A percentile compares a stretch with the other conserved stretches of the same genome.
These are phyloP conservation scores for Psylliodes chrysocephalus DNA, from an alignment of 2,888 invertebrate species.

Conservation along the genomic window DNA sequence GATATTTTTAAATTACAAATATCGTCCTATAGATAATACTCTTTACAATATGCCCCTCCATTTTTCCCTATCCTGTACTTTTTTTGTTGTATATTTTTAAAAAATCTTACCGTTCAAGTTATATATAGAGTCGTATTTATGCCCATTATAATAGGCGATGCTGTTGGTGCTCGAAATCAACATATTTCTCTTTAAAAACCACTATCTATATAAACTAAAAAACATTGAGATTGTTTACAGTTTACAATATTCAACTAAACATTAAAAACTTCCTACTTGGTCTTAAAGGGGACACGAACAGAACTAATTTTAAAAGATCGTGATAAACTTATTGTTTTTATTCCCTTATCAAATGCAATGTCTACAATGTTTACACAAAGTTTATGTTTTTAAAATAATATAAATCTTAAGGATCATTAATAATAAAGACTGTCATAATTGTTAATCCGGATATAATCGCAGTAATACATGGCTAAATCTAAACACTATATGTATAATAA, in stretches of 20 bases:
- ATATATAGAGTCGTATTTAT: conserved; percentile 34
- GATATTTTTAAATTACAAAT: too few species aligned
- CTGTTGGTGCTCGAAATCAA: conserved; percentile 15
- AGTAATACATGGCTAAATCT: too few species aligned
- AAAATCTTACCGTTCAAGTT: conserved; percentile 25
- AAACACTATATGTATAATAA: too few species aligned
- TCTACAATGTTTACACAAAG: conserved; percentile 17
- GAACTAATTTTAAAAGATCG: conserved; percentile 8
- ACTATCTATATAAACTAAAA: neutral
- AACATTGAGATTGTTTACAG: neutral
- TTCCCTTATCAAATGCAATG: conserved; percentile 11
- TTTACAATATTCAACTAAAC: neutral
- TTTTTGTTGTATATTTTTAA: too few species aligned
- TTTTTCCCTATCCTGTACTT: too few species aligned
- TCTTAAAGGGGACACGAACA: neutral
- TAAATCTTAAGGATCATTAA: conserved; percentile 6
- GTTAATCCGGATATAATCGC: neutral
- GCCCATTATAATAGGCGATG: conserved; percentile 39
- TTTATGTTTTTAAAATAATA: conserved; percentile 13
- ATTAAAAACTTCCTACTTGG: neutral
- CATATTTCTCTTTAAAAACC: conserved; percentile 12
- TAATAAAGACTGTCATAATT: neutral
- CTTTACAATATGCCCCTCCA: too few species aligned
- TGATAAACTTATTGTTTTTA: conserved; percentile 27
- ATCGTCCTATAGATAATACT: too few species aligned